Evolutionary conservation across 92 coral and sea anemone genomes (phyloP).

Genomic region (Umimayanthus kanabou): DNA sequence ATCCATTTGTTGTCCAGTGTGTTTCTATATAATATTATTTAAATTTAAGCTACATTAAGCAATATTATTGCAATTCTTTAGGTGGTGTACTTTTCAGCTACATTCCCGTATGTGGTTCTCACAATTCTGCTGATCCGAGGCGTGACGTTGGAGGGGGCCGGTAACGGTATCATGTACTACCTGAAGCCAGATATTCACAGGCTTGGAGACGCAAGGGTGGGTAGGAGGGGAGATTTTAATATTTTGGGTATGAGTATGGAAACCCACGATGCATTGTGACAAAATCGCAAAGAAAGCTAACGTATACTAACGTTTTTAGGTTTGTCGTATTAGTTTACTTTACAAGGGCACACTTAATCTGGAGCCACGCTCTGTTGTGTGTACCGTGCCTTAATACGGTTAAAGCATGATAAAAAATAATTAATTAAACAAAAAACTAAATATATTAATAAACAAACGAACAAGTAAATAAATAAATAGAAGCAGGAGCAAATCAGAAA

Average conservation of each 20-base stretch:
- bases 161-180: slow-evolving; percentile 71
- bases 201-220: slow-evolving; percentile 61
- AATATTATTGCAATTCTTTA: slow-evolving; percentile 13
- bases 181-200: slow-evolving; percentile 68
- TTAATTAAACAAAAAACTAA: no score
- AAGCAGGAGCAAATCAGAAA: no score
- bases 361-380: no score
- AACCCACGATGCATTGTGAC: not conserved
- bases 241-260: not conserved
- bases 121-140: slow-evolving; percentile 89
- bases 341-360: no score
- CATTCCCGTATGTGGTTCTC: slow-evolving; percentile 86
- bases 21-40: not conserved
- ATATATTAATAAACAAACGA: no score
- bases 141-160: slow-evolving; percentile 84
- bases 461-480: no score
- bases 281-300: no score
- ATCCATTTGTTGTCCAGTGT: not conserved
- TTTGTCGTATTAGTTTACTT: no score
- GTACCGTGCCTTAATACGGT: no score
- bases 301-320: no score
- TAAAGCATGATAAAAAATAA: no score
- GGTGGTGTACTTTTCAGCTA: slow-evolving; percentile 93
- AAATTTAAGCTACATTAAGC: no score
- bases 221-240: not conserved